Base-by-base conservation (phyloP, 2,888 invertebrate species). In the Caenorhabditis imperialis region DNA sequence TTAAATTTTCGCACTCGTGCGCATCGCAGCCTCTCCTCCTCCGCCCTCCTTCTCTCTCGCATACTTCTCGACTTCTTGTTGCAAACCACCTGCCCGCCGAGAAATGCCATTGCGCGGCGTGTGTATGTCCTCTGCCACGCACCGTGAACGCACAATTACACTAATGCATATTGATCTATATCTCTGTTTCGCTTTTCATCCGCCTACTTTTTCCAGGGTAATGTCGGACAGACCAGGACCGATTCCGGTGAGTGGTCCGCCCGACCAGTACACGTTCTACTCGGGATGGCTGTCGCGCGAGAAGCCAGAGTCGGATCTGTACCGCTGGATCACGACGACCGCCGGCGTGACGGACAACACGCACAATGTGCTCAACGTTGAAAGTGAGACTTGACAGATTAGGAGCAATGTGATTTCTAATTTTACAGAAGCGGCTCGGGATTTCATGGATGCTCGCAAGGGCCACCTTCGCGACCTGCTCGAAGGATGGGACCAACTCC, bases 91-190 rank as follows among this genome's bases (percentile, higher is more conserved):
- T 47, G 42, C 44, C 67, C 44, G 51, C 25, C n/a, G 33, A 12
- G 12, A 25, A 16, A 30, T 20, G 16, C 1, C 40, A 51, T 51
- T 16, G 33, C 61, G 63, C 63, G 63, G 37, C 54, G 53, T 61
- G 33, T 53, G 16, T 51, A 35, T 35, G 53, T 30, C 54, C 20
- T 54, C 42, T 20, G 38, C n/a, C 16, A 16, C 12, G 16, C 30
- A 51, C 10, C 50, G 16, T 57, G 57, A 67, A 67, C 67, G 67
- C 67, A 57, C 67, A 67, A 67, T 67, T 67, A 67, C 67, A 67
- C 67, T 67, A 67, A 67, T 67, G 50, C 57, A 50, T 27, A 51
- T 67, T 40, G 67, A 67, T 57, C 55, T n/a, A 7, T 23, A 14
- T n/a, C 27, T 27, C 33, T 22, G 18, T 38, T 38, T 20, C 35